Evolutionary conservation across 2,888 invertebrate species (phyloP).

Genomic region (Melikaiella ostensackeni): DNA sequence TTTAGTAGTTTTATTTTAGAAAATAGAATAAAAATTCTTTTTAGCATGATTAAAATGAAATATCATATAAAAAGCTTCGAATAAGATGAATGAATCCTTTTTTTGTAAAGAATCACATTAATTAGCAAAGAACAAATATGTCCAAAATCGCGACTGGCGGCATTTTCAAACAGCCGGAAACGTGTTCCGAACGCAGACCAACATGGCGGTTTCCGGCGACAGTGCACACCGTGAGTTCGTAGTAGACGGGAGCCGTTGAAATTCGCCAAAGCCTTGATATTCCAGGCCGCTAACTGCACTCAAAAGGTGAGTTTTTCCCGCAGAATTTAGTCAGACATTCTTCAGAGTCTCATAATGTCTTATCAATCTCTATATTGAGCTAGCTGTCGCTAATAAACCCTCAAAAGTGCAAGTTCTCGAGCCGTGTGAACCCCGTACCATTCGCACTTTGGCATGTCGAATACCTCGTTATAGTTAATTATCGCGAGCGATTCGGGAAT

Average conservation of each 20-base stretch:
- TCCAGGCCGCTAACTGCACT: slow-evolving; percentile 73
- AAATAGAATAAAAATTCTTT: too few species aligned
- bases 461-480: slow-evolving; percentile 11
- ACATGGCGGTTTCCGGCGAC: slow-evolving; percentile 74
- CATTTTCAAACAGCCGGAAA: slow-evolving; percentile 46
- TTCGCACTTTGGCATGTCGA: neutral
- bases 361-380: neutral
- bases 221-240: slow-evolving; percentile 75
- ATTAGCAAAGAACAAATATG: neutral
- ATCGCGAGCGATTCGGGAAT: neutral
- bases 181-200: slow-evolving; percentile 56
- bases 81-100: too few species aligned
- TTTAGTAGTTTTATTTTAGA: too few species aligned
- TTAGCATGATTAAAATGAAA: too few species aligned
- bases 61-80: too few species aligned
- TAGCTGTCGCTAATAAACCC: slow-evolving; percentile 1
- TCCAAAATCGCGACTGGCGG: neutral
- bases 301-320: slow-evolving; percentile 69
- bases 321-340: neutral
- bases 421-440: slow-evolving; percentile 28
- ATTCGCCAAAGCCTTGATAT: slow-evolving; percentile 73
- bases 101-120: neutral
- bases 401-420: slow-evolving; percentile 22
- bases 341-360: neutral
- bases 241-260: slow-evolving; percentile 75